These are phyloP conservation scores for Theodoxus fluviatilis DNA, from an alignment of 2,888 invertebrate genomes.

Conservation along the genomic window DNA sequence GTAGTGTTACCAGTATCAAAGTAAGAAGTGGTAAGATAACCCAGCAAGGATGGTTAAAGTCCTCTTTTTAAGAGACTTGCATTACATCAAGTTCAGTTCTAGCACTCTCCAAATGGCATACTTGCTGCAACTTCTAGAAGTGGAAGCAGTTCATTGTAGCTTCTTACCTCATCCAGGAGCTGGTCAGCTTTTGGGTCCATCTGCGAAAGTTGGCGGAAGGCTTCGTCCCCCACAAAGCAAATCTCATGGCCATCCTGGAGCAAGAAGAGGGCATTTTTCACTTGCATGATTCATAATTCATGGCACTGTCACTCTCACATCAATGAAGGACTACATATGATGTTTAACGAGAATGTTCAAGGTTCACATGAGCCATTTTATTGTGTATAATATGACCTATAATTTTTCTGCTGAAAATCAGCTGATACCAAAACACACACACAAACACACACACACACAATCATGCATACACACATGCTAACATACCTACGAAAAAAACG, in stretches of 20 bases:
- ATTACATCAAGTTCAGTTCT: background rate
- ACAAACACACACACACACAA: too few relatives aligned
- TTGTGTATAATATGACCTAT: too few relatives aligned
- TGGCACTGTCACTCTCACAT: background rate
- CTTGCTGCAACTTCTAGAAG: background rate
- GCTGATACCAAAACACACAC: too few relatives aligned
- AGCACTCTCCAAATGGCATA: background rate
- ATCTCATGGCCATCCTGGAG: conserved; percentile 92
- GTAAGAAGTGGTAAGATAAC: too few relatives aligned
- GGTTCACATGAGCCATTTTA: too few relatives aligned
- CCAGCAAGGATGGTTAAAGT: too few relatives aligned
- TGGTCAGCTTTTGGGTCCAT: conserved; percentile 84
- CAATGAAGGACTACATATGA: background rate
- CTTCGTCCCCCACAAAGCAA: conserved; percentile 97
- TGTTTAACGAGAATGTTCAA: background rate
- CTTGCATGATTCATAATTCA: background rate
- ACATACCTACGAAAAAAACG: too few relatives aligned
- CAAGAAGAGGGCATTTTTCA: background rate
- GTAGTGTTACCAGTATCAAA: too few relatives aligned
- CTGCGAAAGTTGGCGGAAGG: conserved; percentile 84
- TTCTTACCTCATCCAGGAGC: conserved; percentile 73
- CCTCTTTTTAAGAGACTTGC: background rate
- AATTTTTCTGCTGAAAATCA: too few relatives aligned
- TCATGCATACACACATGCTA: too few relatives aligned
- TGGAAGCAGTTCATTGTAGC: background rate